phyloP scores from a whole-genome alignment of 2,113 vertebrate genomes.

The Cochlearius cochlearius region DNA sequence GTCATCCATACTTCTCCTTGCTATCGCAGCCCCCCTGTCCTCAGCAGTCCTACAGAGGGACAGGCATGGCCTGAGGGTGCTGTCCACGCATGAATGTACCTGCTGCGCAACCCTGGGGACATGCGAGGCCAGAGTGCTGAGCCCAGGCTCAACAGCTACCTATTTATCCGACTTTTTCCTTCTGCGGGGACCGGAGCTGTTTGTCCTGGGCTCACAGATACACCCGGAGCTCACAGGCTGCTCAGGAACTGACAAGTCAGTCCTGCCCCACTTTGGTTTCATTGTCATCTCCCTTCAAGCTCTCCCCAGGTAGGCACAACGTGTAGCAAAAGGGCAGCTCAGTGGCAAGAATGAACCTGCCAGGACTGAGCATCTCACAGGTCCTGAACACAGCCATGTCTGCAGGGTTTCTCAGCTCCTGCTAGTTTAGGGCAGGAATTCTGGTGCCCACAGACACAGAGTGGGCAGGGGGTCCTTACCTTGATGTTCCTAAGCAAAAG shows the following conservation, averaged over 20 bases:
- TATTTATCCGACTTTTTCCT: not conserved
- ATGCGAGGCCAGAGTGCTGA: not conserved
- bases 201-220: not conserved
- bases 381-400: not conserved
- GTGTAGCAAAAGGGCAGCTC: not conserved
- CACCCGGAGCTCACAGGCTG: not conserved
- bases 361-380: not conserved
- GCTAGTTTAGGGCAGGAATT: not conserved
- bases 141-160: not conserved
- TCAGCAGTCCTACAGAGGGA: not conserved
- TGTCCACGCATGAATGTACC: not conserved
- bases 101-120: not conserved
- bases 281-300: not conserved
- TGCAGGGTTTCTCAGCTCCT: not conserved
- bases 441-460: not conserved
- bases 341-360: not conserved
- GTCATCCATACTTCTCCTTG: not conserved
- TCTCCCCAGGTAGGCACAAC: not conserved
- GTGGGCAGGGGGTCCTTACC: constrained; percentile 24
- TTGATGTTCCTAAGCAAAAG: not conserved
- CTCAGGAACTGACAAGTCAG: not conserved
- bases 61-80: not conserved
- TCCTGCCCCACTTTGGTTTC: not conserved
- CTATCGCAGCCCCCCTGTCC: not conserved
- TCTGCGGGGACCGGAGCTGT: not conserved